Conservation (phyloP, 2,888 invertebrate genomes). For the Scaptomyza cyrtandrae region DNA sequence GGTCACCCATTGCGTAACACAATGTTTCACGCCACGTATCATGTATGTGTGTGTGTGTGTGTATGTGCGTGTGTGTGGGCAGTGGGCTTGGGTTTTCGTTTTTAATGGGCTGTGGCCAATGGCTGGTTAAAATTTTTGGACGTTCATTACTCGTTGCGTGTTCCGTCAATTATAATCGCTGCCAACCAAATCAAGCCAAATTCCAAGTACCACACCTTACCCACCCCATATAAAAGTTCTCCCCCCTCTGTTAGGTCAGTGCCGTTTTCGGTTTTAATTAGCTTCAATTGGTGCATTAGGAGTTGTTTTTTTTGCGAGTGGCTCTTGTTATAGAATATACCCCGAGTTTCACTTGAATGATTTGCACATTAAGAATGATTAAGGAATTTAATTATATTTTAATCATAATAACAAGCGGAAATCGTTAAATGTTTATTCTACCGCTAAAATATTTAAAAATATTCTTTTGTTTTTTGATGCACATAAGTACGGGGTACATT, state of each 20-base stretch:
- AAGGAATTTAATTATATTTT: too few relatives aligned
- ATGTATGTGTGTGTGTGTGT: neutral
- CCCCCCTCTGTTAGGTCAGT: slow-evolving; percentile 16
- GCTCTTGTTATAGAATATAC: neutral
- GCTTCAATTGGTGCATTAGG: slow-evolving; percentile 64
- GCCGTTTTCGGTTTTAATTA: slow-evolving; percentile 57
- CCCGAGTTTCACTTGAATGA: neutral
- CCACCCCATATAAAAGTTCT: neutral
- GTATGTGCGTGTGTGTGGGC: too few relatives aligned
- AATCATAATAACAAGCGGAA: too few relatives aligned
- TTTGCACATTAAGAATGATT: too few relatives aligned
- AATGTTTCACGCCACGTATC: neutral
- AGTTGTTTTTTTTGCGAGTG: slow-evolving; percentile 20
- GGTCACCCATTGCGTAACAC: slow-evolving; percentile 18
- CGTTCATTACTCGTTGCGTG: slow-evolving; percentile 15
- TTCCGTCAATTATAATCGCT: slow-evolving; percentile 44
- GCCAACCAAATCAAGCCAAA: slow-evolving; percentile 16
- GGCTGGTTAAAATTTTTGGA: slow-evolving; percentile 54
- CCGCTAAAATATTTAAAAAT: too few relatives aligned
- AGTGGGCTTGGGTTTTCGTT: slow-evolving; percentile 25
- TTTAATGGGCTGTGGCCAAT: slow-evolving; percentile 67
- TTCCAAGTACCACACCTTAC: neutral
- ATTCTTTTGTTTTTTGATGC: too few relatives aligned
- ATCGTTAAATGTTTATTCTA: too few relatives aligned
- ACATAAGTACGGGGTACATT: neutral